Conservation (phyloP, 2,113 vertebrate species). For the Pangasianodon gigas region DNA sequence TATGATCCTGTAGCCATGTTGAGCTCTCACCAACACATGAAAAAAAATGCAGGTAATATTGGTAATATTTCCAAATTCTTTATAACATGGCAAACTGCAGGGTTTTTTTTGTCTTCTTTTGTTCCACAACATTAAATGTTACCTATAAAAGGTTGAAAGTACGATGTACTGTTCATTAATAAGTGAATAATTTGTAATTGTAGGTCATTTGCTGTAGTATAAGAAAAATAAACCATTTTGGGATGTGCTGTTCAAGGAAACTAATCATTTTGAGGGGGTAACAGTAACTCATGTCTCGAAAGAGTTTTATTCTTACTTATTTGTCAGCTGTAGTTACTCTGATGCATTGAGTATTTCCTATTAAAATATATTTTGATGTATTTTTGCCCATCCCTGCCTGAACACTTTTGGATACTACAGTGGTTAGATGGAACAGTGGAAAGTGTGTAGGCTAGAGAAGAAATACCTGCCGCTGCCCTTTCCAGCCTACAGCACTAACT, state of each 20-base stretch:
- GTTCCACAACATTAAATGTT: background rate
- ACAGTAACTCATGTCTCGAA: background rate
- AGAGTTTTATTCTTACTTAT: background rate
- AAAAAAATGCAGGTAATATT: background rate
- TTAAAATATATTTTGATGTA: background rate
- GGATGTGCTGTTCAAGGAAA: background rate
- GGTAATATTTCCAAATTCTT: background rate
- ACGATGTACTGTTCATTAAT: background rate
- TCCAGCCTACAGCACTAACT: background rate
- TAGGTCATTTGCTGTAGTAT: background rate
- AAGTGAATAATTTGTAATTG: background rate
- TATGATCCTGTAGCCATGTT: background rate
- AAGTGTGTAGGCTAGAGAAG: conserved; percentile 4
- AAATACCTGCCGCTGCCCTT: background rate
- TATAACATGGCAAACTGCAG: background rate
- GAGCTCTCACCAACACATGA: background rate
- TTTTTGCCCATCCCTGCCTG: background rate
- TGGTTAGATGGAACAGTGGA: background rate
- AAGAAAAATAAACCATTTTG: background rate
- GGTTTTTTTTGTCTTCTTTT: background rate
- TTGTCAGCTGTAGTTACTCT: background rate
- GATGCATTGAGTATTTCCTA: background rate
- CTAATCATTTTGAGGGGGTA: background rate
- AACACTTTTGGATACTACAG: background rate
- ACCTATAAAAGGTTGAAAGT: background rate